These are phyloP conservation scores for Chiloscyllium plagiosum DNA, from an alignment of 2,113 vertebrate species.

Conservation along the genomic window DNA sequence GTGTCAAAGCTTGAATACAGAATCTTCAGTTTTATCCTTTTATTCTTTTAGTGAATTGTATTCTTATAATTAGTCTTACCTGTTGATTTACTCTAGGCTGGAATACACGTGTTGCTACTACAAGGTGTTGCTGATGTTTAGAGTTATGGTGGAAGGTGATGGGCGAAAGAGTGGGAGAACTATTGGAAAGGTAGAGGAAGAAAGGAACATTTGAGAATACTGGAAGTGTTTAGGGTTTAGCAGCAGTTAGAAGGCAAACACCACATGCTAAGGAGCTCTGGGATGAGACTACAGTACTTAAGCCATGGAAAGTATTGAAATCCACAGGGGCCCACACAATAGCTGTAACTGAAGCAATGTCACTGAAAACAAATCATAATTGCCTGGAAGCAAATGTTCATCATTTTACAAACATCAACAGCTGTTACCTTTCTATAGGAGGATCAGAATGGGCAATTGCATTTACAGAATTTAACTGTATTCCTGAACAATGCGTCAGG, in stretches of 20 bases:
- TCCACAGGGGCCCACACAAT: not conserved
- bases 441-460: not conserved
- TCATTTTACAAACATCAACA: not conserved
- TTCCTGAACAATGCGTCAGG: not conserved
- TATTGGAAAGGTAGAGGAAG: not conserved
- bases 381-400: not conserved
- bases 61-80: no score
- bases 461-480: not conserved
- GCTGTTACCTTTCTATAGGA: not conserved
- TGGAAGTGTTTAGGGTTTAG: not conserved
- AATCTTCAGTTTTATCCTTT: no score
- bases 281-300: not conserved
- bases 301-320: not conserved
- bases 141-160: not conserved
- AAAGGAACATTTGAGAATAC: not conserved
- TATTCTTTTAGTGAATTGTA: no score
- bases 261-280: not conserved
- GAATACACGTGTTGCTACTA: not conserved
- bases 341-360: no score
- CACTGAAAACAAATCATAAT: not conserved
- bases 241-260: not conserved
- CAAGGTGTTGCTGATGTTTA: not conserved
- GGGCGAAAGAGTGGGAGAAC: not conserved
- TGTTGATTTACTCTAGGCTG: no score
- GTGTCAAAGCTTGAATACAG: no score